These are phyloP conservation scores for Cliona cf. orientalis DNA, from an alignment of 37 sponge, comb jelly and placozoan species.

Conservation along the genomic window DNA sequence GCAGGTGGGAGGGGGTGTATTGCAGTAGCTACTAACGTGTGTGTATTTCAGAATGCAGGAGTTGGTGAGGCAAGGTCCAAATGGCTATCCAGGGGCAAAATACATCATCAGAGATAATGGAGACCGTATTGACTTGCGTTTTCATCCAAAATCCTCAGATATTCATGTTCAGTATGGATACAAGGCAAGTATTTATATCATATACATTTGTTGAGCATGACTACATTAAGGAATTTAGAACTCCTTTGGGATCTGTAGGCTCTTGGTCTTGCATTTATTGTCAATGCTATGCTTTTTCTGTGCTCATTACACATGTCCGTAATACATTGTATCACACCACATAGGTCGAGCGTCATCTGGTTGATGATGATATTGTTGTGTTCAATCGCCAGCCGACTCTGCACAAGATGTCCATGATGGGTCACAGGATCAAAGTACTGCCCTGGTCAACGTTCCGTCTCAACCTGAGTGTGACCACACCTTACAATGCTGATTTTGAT, in stretches of 20 bases:
- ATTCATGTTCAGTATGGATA: conserved; percentile 95
- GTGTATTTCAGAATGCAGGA: neutral
- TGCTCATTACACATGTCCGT: neutral
- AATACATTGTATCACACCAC: neutral
- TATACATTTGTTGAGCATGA: too few species aligned
- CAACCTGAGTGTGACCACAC: conserved; percentile 98
- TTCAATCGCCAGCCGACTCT: conserved; percentile 99
- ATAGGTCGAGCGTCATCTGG: conserved; percentile 91
- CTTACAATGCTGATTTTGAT: conserved; percentile 99
- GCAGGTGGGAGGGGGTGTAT: conserved; percentile 59
- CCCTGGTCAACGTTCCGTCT: conserved; percentile 99
- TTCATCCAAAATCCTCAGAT: conserved; percentile 92
- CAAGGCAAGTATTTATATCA: too few species aligned
- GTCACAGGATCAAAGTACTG: conserved; percentile 94
- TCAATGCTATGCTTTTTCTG: neutral
- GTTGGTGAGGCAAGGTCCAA: conserved; percentile 88
- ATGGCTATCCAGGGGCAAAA: conserved; percentile 99
- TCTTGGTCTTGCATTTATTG: neutral
- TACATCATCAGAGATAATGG: conserved; percentile 99
- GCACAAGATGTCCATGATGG: conserved; percentile 99
- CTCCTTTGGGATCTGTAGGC: too few species aligned
- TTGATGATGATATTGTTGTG: conserved; percentile 93
- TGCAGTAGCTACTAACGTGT: too few species aligned
- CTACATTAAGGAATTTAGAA: too few species aligned
- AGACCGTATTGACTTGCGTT: conserved; percentile 95